These are phyloP conservation scores for Fissipunctia ypsillon DNA, from an alignment of 2,888 invertebrate species.

Conservation along the genomic window DNA sequence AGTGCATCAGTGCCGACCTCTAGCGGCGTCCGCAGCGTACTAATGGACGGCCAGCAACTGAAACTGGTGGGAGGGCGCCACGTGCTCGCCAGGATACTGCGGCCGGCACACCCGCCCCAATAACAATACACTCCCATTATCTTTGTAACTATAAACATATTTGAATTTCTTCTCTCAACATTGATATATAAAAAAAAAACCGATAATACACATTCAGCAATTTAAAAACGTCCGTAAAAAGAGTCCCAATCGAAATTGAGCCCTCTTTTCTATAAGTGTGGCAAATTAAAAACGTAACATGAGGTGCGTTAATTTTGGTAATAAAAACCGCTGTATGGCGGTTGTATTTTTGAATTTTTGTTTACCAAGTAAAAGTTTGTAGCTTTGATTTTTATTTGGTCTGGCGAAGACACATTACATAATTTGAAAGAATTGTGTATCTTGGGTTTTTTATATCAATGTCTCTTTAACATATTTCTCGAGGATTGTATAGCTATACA, in stretches of 20 bases:
- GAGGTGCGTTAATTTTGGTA: neutral
- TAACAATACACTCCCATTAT: conserved; percentile 53
- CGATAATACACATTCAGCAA: conserved; percentile 14
- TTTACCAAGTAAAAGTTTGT: neutral
- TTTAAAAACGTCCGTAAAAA: neutral
- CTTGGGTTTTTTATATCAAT: conserved; percentile 12
- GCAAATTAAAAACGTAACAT: neutral
- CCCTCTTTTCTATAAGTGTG: neutral
- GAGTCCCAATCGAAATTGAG: neutral
- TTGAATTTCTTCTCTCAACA: neutral
- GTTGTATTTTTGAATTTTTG: neutral
- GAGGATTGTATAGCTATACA: conserved; percentile 43
- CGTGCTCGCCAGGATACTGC: conserved; percentile 83
- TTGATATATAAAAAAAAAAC: neutral
- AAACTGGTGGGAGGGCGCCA: conserved; percentile 86
- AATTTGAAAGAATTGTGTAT: neutral
- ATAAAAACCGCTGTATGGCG: neutral
- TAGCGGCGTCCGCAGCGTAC: conserved; percentile 83
- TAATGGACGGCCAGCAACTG: conserved; percentile 87
- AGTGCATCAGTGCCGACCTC: conserved; percentile 74
- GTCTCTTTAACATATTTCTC: conserved; percentile 26
- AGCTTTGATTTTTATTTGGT: neutral
- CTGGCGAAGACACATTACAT: neutral
- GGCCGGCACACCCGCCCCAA: conserved; percentile 83
- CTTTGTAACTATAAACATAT: conserved; percentile 23